Evolutionary conservation across 2,797 vertebrate species (phyloP).

Genomic region (Molossus molossus): DNA sequence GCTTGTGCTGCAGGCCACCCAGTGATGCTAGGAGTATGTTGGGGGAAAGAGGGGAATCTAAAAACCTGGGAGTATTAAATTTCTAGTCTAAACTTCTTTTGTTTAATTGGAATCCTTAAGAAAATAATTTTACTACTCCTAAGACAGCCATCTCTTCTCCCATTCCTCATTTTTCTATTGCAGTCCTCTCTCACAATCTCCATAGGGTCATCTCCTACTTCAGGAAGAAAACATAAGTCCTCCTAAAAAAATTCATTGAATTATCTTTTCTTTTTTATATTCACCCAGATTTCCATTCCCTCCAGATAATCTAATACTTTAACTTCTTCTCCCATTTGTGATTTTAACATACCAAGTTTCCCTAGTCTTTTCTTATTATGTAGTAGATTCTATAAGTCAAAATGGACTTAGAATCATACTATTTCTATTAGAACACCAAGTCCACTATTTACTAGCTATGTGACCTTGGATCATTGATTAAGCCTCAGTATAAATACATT

Average conservation of each 20-base stretch:
- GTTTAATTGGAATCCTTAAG: not conserved
- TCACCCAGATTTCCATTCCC: slow-evolving; percentile 19
- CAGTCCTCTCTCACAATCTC: not conserved
- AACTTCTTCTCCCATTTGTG: slow-evolving; percentile 1
- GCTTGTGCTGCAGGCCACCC: not conserved
- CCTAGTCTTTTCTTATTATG: slow-evolving; percentile 1
- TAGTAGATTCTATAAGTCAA: slow-evolving; percentile 6
- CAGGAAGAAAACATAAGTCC: not conserved
- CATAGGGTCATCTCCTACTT: not conserved
- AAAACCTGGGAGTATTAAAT: not conserved
- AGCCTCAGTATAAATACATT: slow-evolving; percentile 23
- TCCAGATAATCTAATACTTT: slow-evolving; percentile 23
- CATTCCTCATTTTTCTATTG: slow-evolving; percentile 8
- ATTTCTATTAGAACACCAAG: not conserved
- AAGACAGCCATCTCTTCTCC: slow-evolving; percentile 27
- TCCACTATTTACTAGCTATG: not conserved
- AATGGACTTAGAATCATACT: slow-evolving; percentile 27
- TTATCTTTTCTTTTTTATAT: slow-evolving; percentile 47
- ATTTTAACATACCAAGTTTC: slow-evolving; percentile 29
- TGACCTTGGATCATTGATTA: not conserved
- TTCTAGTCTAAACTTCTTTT: slow-evolving; percentile 16
- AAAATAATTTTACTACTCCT: slow-evolving; percentile 34
- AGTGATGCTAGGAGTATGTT: not conserved
- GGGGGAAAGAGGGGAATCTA: not conserved
- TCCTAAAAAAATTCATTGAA: slow-evolving; percentile 9